These are phyloP conservation scores for Arnoldichthys spilopterus DNA, from an alignment of 2,797 vertebrate genomes.

Conservation along the genomic window DNA sequence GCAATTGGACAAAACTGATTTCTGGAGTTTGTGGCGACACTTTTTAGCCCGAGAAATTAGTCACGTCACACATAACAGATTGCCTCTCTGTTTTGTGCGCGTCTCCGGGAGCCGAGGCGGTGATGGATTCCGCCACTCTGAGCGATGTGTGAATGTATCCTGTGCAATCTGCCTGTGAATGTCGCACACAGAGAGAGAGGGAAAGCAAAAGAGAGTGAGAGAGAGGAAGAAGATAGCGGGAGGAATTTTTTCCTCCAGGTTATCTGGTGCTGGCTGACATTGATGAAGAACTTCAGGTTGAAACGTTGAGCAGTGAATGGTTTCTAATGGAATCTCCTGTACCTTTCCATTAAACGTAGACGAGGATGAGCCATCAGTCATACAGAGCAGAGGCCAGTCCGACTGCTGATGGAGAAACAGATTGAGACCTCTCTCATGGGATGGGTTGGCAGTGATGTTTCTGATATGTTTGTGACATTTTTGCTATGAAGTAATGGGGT, in stretches of 20 bases:
- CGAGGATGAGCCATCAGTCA: constrained; percentile 34
- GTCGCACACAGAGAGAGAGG: constrained; percentile 38
- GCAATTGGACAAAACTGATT: constrained; percentile 17
- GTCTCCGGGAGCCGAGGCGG: constrained; percentile 18
- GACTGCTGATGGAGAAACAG: constrained; percentile 4
- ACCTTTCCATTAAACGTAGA: constrained; percentile 43
- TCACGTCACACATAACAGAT: constrained; percentile 49
- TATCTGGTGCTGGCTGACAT: constrained; percentile 34
- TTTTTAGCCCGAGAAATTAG: constrained; percentile 46
- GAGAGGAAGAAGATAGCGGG: constrained; percentile 5
- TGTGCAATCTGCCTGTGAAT: constrained; percentile 50
- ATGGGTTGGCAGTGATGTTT: background rate
- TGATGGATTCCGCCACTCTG: constrained; percentile 47
- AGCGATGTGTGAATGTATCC: constrained; percentile 50
- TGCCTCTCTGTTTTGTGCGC: constrained; percentile 21
- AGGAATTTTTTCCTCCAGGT: constrained; percentile 20
- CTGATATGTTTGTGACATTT: background rate
- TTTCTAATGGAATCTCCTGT: constrained; percentile 27
- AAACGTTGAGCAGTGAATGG: constrained; percentile 21
- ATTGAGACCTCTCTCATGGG: constrained; percentile 13
- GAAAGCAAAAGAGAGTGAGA: constrained; percentile 25
- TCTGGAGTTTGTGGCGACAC: constrained; percentile 4
- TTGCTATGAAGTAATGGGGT: background rate
- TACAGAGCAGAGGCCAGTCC: constrained; percentile 14
- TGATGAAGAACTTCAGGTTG: constrained; percentile 43